phyloP scores from a whole-genome alignment of 1,140 invertebrate species.

The Chelonus insularis region DNA sequence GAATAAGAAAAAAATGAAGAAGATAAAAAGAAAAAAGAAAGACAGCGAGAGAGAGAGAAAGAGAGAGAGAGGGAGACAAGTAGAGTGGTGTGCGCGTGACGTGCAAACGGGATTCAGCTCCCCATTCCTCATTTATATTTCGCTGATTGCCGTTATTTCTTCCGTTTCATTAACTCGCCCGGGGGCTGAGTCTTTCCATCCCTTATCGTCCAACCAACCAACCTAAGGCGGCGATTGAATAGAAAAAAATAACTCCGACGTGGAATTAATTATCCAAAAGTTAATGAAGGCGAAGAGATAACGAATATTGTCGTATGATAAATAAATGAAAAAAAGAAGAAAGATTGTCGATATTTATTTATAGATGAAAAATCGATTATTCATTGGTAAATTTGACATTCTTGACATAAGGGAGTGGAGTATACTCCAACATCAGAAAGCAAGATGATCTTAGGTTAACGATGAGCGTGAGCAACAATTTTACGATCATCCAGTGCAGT shows the following conservation, averaged over 20 bases:
- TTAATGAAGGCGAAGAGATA: slow-evolving; percentile 41
- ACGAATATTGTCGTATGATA: slow-evolving; percentile 20
- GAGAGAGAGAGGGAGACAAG: background rate
- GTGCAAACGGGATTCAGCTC: slow-evolving; percentile 44
- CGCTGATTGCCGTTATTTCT: slow-evolving; percentile 58
- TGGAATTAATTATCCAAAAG: slow-evolving; percentile 43
- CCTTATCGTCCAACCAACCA: slow-evolving; percentile 20
- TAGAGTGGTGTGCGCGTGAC: slow-evolving; percentile 44
- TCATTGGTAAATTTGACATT: background rate
- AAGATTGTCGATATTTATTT: background rate
- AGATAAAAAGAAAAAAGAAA: slow-evolving; percentile 8
- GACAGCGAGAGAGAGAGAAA: background rate
- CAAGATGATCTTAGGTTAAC: background rate
- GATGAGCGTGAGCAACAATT: slow-evolving; percentile 12
- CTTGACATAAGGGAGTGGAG: background rate
- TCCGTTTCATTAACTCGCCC: slow-evolving; percentile 55
- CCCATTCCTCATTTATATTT: slow-evolving; percentile 57
- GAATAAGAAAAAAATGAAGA: background rate
- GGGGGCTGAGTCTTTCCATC: slow-evolving; percentile 33
- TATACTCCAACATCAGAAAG: background rate
- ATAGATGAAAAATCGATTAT: background rate
- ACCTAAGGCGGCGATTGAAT: slow-evolving; percentile 26
- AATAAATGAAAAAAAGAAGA: slow-evolving; percentile 33
- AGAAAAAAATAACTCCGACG: slow-evolving; percentile 26
- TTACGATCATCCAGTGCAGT: slow-evolving; percentile 36